Conservation (phyloP, 2,888 invertebrate species). For the Griposia aprilina region DNA sequence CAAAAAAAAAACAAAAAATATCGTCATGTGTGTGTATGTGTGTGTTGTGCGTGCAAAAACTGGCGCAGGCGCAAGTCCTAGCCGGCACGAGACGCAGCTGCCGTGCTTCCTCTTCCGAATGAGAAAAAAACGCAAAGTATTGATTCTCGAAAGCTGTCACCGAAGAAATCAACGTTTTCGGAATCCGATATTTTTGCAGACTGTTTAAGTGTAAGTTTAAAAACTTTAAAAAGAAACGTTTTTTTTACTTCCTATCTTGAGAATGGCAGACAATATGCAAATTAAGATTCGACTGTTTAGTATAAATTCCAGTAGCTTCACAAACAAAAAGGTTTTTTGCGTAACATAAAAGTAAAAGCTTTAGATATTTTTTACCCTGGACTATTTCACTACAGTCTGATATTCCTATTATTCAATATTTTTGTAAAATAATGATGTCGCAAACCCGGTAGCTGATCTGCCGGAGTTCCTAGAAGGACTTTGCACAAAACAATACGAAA, state of each 20-base stretch:
- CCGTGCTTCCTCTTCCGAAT: slow-evolving; percentile 88
- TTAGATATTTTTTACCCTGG: slow-evolving; percentile 57
- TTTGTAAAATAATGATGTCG: slow-evolving; percentile 49
- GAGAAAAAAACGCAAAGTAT: slow-evolving; percentile 76
- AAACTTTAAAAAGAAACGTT: slow-evolving; percentile 18
- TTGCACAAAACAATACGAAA: slow-evolving; percentile 79
- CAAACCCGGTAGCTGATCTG: slow-evolving; percentile 76
- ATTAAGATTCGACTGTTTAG: slow-evolving; percentile 20
- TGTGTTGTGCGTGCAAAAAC: slow-evolving; percentile 86
- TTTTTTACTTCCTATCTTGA: slow-evolving; percentile 6
- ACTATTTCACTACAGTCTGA: slow-evolving; percentile 23
- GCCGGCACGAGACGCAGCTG: slow-evolving; percentile 89
- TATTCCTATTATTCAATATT: slow-evolving; percentile 52
- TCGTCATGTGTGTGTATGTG: too few relatives aligned
- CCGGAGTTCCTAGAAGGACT: slow-evolving; percentile 83
- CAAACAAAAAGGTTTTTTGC: slow-evolving; percentile 51
- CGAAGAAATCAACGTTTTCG: slow-evolving; percentile 77
- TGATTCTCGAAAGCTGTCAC: slow-evolving; percentile 84
- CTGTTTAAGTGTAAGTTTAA: slow-evolving; percentile 48
- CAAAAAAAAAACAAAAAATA: slow-evolving; percentile 78
- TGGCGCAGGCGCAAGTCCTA: slow-evolving; percentile 76
- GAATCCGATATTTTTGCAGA: slow-evolving; percentile 59
- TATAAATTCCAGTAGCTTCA: slow-evolving; percentile 36
- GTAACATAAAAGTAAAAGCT: slow-evolving; percentile 59
- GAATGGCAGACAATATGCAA: slow-evolving; percentile 9